Evolutionary conservation across 1,140 invertebrate species (phyloP).

Genomic region (fruit fly (Drosophila melanogaster)): DNA sequence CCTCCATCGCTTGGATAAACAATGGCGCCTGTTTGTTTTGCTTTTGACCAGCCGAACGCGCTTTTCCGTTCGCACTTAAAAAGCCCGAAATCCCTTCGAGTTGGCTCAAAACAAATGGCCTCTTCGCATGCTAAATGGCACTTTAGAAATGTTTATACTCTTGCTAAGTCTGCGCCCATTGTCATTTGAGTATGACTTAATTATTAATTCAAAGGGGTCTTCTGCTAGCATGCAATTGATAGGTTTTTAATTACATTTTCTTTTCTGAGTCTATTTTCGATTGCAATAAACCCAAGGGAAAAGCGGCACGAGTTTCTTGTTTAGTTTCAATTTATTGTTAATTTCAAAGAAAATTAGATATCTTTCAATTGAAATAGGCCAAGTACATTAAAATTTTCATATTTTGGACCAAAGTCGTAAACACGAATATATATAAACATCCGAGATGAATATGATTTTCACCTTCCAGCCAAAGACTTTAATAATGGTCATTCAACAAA

Average conservation of each 20-base stretch:
- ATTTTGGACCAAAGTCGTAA: neutral
- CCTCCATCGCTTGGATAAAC: conserved; percentile 53
- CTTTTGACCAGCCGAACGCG: conserved; percentile 42
- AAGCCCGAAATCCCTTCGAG: conserved; percentile 23
- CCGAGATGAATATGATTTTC: neutral
- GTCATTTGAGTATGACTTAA: conserved; percentile 31
- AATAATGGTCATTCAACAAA: too few species aligned
- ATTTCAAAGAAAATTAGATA: neutral
- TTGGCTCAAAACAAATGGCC: conserved; percentile 60
- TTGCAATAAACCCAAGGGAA: neutral
- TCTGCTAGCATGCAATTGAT: conserved; percentile 27
- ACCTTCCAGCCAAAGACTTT: neutral
- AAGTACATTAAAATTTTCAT: neutral
- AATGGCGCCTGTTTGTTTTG: conserved; percentile 50
- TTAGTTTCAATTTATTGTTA: neutral
- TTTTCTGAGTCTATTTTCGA: neutral
- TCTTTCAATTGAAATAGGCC: neutral
- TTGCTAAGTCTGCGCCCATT: conserved; percentile 8
- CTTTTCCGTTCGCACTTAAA: conserved; percentile 59
- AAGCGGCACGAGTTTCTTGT: neutral
- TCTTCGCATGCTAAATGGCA: conserved; percentile 64
- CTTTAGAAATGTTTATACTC: conserved; percentile 45
- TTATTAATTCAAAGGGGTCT: conserved; percentile 33
- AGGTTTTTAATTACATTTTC: conserved; percentile 21
- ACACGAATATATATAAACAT: neutral